A percentile compares a stretch with the other conserved stretches of the same genome.
Evolutionary conservation across 2,888 invertebrate genomes (phyloP).

Genomic region (Helicoverpa assulta): DNA sequence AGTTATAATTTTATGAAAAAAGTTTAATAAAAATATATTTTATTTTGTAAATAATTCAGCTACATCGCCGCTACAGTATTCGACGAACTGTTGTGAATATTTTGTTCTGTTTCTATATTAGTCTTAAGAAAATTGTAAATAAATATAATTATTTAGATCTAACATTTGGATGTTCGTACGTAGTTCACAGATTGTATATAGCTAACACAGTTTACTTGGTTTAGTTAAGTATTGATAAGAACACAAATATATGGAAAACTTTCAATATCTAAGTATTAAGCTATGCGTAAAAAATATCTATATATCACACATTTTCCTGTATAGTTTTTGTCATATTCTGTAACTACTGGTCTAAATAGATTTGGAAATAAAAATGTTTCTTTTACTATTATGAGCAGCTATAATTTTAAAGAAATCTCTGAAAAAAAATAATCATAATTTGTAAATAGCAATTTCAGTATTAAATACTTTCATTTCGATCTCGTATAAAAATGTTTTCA

Average conservation of each 20-base stretch:
- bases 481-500: background rate
- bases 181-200: conserved; percentile 70
- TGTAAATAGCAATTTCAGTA: too few species aligned
- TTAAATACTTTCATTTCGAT: background rate
- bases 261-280: conserved; percentile 55
- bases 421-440: too few species aligned
- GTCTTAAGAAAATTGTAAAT: conserved; percentile 65
- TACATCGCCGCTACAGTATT: conserved; percentile 80
- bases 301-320: background rate
- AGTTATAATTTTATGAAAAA: background rate
- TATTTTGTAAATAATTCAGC: conserved; percentile 49
- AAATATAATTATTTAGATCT: conserved; percentile 48
- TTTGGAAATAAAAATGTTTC: background rate
- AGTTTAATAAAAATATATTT: conserved; percentile 12
- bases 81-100: conserved; percentile 82
- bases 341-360: background rate
- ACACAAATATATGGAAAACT: conserved; percentile 46
- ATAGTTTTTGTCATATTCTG: background rate
- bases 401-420: background rate
- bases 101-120: conserved; percentile 59
- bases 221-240: conserved; percentile 48
- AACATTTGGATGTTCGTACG: conserved; percentile 69
- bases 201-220: conserved; percentile 49
- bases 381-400: background rate
- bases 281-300: conserved; percentile 9